Evolutionary conservation across 1,140 invertebrate genomes (phyloP), one percentile per base, ranked within the genome.

Genomic region (Lasioglossum baleicum): DNA sequence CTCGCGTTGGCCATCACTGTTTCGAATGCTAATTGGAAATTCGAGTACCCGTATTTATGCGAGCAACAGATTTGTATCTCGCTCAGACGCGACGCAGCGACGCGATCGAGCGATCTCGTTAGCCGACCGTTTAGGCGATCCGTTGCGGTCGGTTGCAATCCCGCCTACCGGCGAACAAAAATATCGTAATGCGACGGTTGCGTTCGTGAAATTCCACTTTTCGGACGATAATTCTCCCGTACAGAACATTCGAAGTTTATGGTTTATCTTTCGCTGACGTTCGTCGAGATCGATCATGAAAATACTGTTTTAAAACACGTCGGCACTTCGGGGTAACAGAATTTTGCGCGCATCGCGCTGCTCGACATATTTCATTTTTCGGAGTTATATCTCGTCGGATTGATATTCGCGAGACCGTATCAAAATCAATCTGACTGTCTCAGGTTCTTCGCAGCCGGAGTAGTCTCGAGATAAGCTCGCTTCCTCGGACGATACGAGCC

Each of bases 21-120:
- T 79, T 72, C 65, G 51, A 69, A 83, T 79, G 82, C 76, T 85
- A 87, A 90, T 90, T 89, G 86, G 85, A 90, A 89, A 89, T 90
- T 89, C 86, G 86, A 81, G 89, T 88, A 84, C 85, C 71, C 82
- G 72, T 75, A 85, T 83, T 76, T 83, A 79, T 75, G 35, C 42
- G 44, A 79, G 60, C 44, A n/a, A n/a, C 13, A 74, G 70, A 82
- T 82, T 72, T 42, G 66, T 82, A 83, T 78, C 74, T 64, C 8
- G 31, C 53, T 53, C 48, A 35, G 26, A 26, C 26, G 26, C 26
- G 26, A 26, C 26, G 26, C 26, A 44, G 63, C 63, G 58, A 68
- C 31, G 40, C 74, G 17, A 74, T 73, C 73, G 60, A 20, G 31
- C 69, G 68, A 77, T 56, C 82, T 76, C 82, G 73, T 83, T 81